Percentiles rank a stretch among this genome's conserved stretches.
Conservation (phyloP, 2,113 vertebrate species). For the Zingel zingel region DNA sequence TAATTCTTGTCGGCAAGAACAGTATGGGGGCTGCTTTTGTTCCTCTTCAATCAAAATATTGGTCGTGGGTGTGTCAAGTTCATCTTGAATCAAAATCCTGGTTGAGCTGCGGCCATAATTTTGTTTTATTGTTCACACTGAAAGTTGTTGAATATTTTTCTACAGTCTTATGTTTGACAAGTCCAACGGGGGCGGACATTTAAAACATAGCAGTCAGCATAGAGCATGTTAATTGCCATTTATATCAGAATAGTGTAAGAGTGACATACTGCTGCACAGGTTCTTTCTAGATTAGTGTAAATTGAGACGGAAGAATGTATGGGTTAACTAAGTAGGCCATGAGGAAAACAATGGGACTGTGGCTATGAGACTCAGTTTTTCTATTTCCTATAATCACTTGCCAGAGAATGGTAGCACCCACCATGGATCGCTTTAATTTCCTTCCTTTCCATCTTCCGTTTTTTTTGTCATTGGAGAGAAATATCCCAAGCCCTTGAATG, state of each 20-base stretch:
- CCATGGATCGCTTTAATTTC: constrained; percentile 65
- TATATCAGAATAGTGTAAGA: constrained; percentile 9
- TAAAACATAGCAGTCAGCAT: background rate
- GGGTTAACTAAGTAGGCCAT: constrained; percentile 78
- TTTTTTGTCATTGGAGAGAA: constrained; percentile 40
- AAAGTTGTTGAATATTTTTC: constrained; percentile 17
- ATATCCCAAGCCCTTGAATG: constrained; percentile 41
- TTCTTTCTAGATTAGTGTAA: constrained; percentile 42
- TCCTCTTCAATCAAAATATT: constrained; percentile 52
- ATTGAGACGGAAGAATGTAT: constrained; percentile 50
- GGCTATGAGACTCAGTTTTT: constrained; percentile 37
- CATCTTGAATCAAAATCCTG: constrained; percentile 22
- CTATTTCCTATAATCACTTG: constrained; percentile 71
- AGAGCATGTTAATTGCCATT: constrained; percentile 5
- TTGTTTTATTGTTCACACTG: constrained; percentile 22
- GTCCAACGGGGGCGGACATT: background rate
- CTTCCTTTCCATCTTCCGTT: constrained; percentile 42
- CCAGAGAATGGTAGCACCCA: constrained; percentile 59
- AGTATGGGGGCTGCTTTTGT: constrained; percentile 5
- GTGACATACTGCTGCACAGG: constrained; percentile 14
- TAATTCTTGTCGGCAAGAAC: constrained; percentile 27
- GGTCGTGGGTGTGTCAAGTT: constrained; percentile 26
- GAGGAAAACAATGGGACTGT: constrained; percentile 66
- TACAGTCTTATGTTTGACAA: background rate
- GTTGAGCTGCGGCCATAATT: constrained; percentile 6